These are phyloP conservation scores for Epinotia demarniana DNA, from an alignment of 2,888 invertebrate species.

Conservation along the genomic window DNA sequence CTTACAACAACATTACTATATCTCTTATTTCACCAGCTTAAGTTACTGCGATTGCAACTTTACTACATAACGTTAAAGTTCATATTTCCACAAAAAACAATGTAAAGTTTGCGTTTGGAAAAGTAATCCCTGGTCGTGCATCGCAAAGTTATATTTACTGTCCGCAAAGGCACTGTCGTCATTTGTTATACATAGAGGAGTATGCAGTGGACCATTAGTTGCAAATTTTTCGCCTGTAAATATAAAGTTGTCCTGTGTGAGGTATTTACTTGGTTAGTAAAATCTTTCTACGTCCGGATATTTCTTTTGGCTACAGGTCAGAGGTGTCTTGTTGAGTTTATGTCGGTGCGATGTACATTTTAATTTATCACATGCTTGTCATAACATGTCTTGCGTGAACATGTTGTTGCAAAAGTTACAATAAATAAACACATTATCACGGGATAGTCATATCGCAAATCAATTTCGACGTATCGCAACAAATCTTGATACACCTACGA, in stretches of 20 bases:
- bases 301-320: not conserved
- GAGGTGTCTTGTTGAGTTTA: not conserved
- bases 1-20: not conserved
- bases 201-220: slow-evolving; percentile 5
- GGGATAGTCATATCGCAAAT: no score
- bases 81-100: not conserved
- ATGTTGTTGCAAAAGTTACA: no score
- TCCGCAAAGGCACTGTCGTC: not conserved
- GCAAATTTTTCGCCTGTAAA: not conserved
- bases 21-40: not conserved
- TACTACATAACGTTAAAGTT: not conserved
- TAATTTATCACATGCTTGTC: no score
- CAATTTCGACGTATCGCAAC: no score
- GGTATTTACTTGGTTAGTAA: not conserved
- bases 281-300: not conserved
- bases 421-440: no score
- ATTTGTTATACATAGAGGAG: slow-evolving; percentile 7
- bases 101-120: not conserved
- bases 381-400: no score
- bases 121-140: not conserved
- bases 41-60: slow-evolving; percentile 5
- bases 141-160: slow-evolving; percentile 21
- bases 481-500: no score
- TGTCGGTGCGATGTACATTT: not conserved
- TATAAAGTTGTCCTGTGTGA: slow-evolving; percentile 1